Percentiles rank a stretch among this genome's conserved stretches.
Evolutionary conservation across 1,140 invertebrate genomes (phyloP).

Genomic region (Bombus confusus): DNA sequence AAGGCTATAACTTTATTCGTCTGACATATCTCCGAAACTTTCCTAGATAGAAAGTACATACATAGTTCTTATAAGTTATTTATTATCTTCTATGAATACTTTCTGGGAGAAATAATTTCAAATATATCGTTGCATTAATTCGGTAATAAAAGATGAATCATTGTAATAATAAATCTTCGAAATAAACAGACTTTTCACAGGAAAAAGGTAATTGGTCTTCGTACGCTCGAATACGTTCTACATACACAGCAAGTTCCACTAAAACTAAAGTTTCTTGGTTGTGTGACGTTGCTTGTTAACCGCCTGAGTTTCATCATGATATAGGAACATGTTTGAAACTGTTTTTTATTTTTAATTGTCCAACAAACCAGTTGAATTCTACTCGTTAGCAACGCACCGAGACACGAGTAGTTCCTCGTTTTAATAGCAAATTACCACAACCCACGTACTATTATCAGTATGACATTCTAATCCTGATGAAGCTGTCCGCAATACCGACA

Average conservation of each 20-base stretch:
- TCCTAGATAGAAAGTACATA: background rate
- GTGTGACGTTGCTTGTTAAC: background rate
- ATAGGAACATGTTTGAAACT: background rate
- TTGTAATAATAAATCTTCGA: no score
- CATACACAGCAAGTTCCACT: no score
- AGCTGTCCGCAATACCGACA: background rate
- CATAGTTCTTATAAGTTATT: background rate
- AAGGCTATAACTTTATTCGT: background rate
- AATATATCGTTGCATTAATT: no score
- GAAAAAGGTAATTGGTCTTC: no score
- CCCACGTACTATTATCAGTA: background rate
- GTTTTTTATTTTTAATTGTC: background rate
- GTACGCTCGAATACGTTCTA: no score
- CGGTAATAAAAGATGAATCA: no score
- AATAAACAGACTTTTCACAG: no score
- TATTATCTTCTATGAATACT: background rate
- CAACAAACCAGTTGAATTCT: background rate
- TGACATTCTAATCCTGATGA: background rate
- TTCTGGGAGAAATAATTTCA: background rate
- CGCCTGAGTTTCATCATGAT: background rate
- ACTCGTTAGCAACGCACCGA: background rate
- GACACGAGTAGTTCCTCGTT: background rate
- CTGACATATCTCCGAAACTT: background rate
- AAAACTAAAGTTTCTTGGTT: no score
- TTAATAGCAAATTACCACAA: background rate